A percentile compares a stretch with the other conserved stretches of the same genome.
Evolutionary conservation across 2,113 vertebrate species (phyloP).

Genomic region (Ia io): DNA sequence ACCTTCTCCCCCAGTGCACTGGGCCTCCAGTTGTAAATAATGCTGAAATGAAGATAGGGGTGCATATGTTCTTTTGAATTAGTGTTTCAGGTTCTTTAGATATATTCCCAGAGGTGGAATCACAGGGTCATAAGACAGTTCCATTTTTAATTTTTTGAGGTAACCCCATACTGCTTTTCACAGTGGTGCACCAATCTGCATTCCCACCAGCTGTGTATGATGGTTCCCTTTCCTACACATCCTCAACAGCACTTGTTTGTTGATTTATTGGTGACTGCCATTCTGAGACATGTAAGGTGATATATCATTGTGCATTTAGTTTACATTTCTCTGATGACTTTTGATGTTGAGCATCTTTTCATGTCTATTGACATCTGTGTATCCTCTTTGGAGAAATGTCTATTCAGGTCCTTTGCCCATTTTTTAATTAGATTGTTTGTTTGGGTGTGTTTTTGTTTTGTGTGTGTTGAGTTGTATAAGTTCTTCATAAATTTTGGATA

Average conservation of each 20-base stretch:
- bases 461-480: not conserved
- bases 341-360: not conserved
- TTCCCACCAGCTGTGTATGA: not conserved
- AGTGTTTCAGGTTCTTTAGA: too few relatives aligned
- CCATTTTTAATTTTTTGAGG: not conserved
- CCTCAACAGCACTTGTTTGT: not conserved
- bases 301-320: not conserved
- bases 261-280: not conserved
- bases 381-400: not conserved
- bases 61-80: too few relatives aligned
- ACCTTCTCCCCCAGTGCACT: too few relatives aligned
- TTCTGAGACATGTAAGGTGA: not conserved
- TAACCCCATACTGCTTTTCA: not conserved
- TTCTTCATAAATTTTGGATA: not conserved
- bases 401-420: not conserved
- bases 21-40: too few relatives aligned
- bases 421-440: not conserved
- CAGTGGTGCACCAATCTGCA: not conserved
- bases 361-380: not conserved
- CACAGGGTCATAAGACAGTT: too few relatives aligned
- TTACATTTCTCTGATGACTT: not conserved
- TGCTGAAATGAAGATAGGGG: too few relatives aligned
- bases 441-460: too few relatives aligned
- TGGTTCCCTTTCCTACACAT: not conserved
- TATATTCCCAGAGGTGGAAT: too few relatives aligned